Evolutionary conservation across 2,113 vertebrate genomes (phyloP).

Genomic region (Oncorhynchus clarkii): DNA sequence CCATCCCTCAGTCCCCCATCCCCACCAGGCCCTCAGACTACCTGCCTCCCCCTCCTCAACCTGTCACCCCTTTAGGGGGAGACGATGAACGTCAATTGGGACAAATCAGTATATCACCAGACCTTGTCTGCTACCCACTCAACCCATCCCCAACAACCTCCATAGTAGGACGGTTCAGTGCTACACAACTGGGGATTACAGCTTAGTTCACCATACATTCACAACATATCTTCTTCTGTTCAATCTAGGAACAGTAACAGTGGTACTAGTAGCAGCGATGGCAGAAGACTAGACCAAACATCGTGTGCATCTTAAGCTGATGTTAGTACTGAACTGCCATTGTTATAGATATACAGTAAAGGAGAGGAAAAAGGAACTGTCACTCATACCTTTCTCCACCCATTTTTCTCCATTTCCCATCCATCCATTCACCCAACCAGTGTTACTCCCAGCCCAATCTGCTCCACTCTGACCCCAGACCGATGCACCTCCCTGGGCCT

Average conservation of each 20-base stretch:
- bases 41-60: background rate
- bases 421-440: background rate
- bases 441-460: background rate
- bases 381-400: background rate
- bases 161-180: no score
- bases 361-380: slow-evolving; percentile 5
- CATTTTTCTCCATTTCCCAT: no score
- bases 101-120: background rate
- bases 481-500: slow-evolving; percentile 37
- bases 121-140: no score
- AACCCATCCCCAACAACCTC: no score
- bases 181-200: no score
- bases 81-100: background rate
- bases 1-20: slow-evolving; percentile 16
- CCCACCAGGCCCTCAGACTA: slow-evolving; percentile 14
- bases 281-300: no score
- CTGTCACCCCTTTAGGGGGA: background rate
- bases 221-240: slow-evolving; percentile 27
- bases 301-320: slow-evolving; percentile 29
- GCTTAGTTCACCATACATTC: no score
- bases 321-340: slow-evolving; percentile 27
- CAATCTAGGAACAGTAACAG: no score
- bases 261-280: no score
- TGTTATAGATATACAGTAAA: slow-evolving; percentile 33
- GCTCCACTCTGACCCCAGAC: slow-evolving; percentile 37